Conservation (phyloP, 1,140 invertebrate species). For the Chionoecetes opilio region DNA sequence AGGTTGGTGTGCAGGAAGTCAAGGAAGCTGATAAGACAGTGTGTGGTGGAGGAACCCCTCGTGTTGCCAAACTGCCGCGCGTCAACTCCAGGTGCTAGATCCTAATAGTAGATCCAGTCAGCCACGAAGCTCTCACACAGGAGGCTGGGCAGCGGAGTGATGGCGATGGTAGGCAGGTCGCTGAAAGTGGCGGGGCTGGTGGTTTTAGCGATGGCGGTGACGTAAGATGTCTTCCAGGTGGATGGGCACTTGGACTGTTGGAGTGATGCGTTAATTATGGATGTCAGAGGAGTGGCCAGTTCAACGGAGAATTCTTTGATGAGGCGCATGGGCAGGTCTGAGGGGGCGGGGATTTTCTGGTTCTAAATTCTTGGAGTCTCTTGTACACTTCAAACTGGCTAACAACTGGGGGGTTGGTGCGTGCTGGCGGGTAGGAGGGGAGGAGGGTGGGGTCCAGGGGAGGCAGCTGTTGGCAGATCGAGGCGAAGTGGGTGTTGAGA, state of each 20-base stretch:
- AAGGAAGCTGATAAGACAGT: not conserved
- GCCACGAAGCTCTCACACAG: not conserved
- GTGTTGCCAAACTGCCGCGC: not conserved
- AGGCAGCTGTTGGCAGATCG: not conserved
- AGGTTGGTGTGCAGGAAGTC: not conserved
- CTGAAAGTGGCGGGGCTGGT: not conserved
- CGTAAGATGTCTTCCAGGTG: slow-evolving; percentile 21
- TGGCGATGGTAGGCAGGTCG: not conserved
- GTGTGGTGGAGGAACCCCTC: not conserved
- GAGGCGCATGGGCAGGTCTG: not conserved
- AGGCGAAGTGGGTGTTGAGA: not conserved
- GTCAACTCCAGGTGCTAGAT: not conserved
- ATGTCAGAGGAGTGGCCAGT: not conserved
- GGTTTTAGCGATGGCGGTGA: not conserved
- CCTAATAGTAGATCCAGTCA: not conserved
- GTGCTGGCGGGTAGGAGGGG: not conserved
- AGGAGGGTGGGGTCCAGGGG: not conserved
- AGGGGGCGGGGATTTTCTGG: not conserved
- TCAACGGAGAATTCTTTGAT: not conserved
- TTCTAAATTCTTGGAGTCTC: not conserved
- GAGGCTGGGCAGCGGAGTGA: slow-evolving; percentile 11
- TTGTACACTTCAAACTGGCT: not conserved
- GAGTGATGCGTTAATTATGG: slow-evolving; percentile 33
- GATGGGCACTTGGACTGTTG: slow-evolving; percentile 7
- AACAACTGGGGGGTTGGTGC: not conserved